Evolutionary conservation across 2,797 vertebrate species (phyloP), one percentile per base, ranked within the genome.

Genomic region (Sebastes hubbsi): DNA sequence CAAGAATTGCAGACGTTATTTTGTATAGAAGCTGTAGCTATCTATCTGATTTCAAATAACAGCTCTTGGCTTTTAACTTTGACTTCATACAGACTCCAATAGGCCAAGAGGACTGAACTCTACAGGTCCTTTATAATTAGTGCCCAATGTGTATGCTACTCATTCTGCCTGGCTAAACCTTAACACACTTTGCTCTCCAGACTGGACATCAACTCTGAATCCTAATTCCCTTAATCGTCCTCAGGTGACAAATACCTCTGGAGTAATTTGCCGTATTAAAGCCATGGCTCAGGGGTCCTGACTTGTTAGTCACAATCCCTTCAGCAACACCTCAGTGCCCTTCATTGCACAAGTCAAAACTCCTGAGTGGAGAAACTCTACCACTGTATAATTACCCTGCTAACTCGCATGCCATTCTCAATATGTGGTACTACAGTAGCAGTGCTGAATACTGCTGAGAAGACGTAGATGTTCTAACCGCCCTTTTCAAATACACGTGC

Each of bases 191-290:
- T 77, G 70, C 79, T 80, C 76, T 82, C 59, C 71, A 86, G 56
- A 76, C 62, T 86, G 77, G 75, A 82, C 77, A 68, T 92, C 90
- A 91, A 86, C 79, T 82, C 80, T 70, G 58, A 81, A 72, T 80
- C 80, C 76, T 87, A 85, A 88, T 91, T 87, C 75, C 30, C 63
- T 80, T 94, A 92, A 93, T 92, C 88, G 56, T 87, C 88, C 80
- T 91, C 89, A 92, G 89, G 88, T 94, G 91, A 91, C 88, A 93
- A 92, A 95, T 90, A 78, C 81, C 87, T 85, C 77, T 54, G 76
- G 73, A 80, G 87, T 92, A 92, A 94, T 92, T 93, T 91, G 79
- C 77, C 78, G 25, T 92, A 89, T 92, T 83, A 89, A 91, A 89
- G 82, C 73, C 70, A 65, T n/a, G 72, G 62, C 83, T 92, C 75